phyloP scores from a whole-genome alignment of 2,888 invertebrate genomes.

The Drosophila limbata region DNA sequence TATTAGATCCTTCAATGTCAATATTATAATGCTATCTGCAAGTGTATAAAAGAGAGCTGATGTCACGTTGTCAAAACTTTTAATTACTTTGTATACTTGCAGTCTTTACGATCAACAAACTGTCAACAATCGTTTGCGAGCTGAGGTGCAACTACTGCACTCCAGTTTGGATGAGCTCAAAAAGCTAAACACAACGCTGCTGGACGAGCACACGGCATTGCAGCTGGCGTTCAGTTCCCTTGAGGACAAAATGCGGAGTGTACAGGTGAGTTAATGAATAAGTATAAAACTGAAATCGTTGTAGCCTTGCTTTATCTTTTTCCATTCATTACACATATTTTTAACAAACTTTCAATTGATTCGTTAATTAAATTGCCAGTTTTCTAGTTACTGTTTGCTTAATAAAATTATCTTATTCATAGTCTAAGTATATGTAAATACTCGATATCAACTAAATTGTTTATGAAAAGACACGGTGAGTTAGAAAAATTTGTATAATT shows the following conservation, averaged over 20 bases:
- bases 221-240: conserved; percentile 95
- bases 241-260: conserved; percentile 94
- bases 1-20: background rate
- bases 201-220: conserved; percentile 97
- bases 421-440: background rate
- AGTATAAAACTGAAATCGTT: conserved; percentile 9
- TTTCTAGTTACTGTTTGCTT: conserved; percentile 1
- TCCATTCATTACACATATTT: background rate
- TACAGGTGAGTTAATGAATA: conserved; percentile 87
- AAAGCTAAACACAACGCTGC: conserved; percentile 93
- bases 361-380: conserved; percentile 5
- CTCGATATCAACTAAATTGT: background rate
- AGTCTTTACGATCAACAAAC: conserved; percentile 90
- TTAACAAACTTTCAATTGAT: conserved; percentile 8
- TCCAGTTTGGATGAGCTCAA: conserved; percentile 91
- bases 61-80: background rate
- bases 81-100: conserved; percentile 51
- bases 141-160: conserved; percentile 91
- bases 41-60: background rate
- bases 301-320: conserved; percentile 40
- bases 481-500: background rate
- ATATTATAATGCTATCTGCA: background rate
- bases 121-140: conserved; percentile 88
- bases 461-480: conserved; percentile 3
- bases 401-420: conserved; percentile 36